Evolutionary conservation across 2,113 vertebrate species (phyloP), one percentile per base, ranked within the genome.

Genomic region (Glaucidium brasilianum): DNA sequence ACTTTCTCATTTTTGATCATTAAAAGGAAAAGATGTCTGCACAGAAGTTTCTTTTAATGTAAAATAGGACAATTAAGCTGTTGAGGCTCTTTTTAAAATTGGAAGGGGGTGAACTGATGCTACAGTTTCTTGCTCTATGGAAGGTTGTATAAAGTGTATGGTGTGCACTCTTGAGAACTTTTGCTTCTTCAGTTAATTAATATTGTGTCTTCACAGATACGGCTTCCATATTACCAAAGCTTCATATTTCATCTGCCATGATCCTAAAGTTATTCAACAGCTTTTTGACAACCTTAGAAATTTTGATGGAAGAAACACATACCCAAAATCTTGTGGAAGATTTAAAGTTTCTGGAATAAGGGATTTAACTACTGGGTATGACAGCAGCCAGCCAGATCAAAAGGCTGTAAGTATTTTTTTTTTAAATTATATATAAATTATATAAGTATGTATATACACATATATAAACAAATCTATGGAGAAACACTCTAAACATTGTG

Each of bases 191-290:
- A 11, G 21, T 72, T 94, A 7, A 58, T 34, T 45, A 22, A 29
- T 63, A 19, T 8, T 91, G 73, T 92, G 10, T 93, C 71, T 95
- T 89, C 53, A 88, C 97, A 99, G 99, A 93, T 99, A 99, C 1
- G 99, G 99, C 69, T 99, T 99, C 96, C 99, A 99, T 97, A 98
- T 99, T 95, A 99, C 98, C 83, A 99, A 98, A 96, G 99, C 99
- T 97, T 99, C 99, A 0, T 99, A 99, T 98, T 99, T 99, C 92
- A 99, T 99, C 97, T 99, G 99, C 96, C 98, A 99, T 6, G 98
- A 99, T 94, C 99, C 98, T 97, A 96, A 97, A 60, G 98, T 98
- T 76, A 99, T 99, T 93, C 97, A 95, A 53, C 95, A 97, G 60
- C 95, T 99, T 94, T 99, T 99, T 90, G 98, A 99, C 74, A 98